Evolutionary conservation across 1,140 invertebrate genomes (phyloP), one percentile per base, ranked within the genome.

Genomic region (Sitophilus oryzae): DNA sequence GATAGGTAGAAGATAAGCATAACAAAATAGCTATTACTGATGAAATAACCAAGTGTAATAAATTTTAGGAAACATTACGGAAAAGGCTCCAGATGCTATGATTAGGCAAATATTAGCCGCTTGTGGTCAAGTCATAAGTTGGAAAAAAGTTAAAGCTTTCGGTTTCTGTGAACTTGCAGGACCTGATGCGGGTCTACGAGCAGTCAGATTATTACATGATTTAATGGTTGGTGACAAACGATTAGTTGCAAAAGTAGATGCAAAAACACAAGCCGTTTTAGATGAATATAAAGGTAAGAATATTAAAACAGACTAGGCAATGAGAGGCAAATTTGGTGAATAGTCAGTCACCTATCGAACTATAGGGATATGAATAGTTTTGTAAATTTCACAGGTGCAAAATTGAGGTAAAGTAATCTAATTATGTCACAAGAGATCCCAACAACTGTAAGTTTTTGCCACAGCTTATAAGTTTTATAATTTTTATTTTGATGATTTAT

Each of bases 121-220:
- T 15, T 92, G 95, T 79, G 96, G 96, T 1, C 85, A 89, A 59
- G 92, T 98, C 18, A 75, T 93, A 1, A 93, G 88, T 62, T 99
- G 96, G 96, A 98, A 98, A 73, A 79, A 96, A 61, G 93, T 98
- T 6, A 93, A 96, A 72, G 94, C 91, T 8, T 99, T 99, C 78
- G 96, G 96, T 18, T 99, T 99, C 76, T 98, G 96, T 77, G 96
- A 99, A 76, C 94, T 86, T 79, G 89, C 82, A 43, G 88, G 91
- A 51, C 94, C 95, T 15, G 93, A 97, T 76, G 90, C 93, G 1
- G 96, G 94, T 19, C 77, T 98, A 47, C 78, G 95, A 62, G 94
- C 95, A 62, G 93, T 99, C 49, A 76, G 96, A 46, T 75, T 99
- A 50, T 77, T 99, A 6, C 94, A 98, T 75, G 93, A 96, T 63